These are phyloP conservation scores for Myotis findleyi DNA, from an alignment of 2,797 vertebrate species.

Conservation along the genomic window DNA sequence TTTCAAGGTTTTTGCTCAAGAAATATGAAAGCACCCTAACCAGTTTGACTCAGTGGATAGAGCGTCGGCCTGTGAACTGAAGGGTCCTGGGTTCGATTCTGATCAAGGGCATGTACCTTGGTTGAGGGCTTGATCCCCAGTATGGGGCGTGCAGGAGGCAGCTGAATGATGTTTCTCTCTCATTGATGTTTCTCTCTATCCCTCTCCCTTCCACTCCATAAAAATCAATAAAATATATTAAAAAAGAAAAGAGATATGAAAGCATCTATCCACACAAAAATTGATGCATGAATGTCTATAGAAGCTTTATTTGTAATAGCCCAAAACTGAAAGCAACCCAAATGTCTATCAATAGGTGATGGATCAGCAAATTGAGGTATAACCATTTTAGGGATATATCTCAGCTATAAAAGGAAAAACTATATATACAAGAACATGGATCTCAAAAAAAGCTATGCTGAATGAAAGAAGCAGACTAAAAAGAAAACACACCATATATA, in stretches of 20 bases:
- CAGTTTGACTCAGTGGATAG: too few relatives aligned
- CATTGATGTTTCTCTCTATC: too few relatives aligned
- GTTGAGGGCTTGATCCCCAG: too few relatives aligned
- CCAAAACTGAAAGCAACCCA: not conserved
- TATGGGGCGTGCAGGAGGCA: too few relatives aligned
- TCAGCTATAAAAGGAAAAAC: not conserved
- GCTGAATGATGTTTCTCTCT: too few relatives aligned
- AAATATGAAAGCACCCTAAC: not conserved
- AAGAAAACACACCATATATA: not conserved
- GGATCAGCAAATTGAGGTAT: not conserved
- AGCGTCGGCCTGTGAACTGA: rapidly evolving
- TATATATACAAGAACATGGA: not conserved
- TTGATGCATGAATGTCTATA: not conserved
- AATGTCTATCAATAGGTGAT: not conserved
- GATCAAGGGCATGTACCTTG: too few relatives aligned
- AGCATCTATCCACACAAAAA: not conserved
- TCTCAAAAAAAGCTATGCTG: not conserved
- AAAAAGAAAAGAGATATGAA: not conserved
- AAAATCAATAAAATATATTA: too few relatives aligned
- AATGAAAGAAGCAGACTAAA: not conserved
- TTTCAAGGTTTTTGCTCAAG: not conserved
- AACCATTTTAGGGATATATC: not conserved
- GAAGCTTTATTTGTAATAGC: not conserved
- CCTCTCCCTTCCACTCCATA: too few relatives aligned
- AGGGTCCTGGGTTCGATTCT: too few relatives aligned